Conservation (phyloP, 2,797 vertebrate genomes). For the Micropoecilia bifurca region DNA sequence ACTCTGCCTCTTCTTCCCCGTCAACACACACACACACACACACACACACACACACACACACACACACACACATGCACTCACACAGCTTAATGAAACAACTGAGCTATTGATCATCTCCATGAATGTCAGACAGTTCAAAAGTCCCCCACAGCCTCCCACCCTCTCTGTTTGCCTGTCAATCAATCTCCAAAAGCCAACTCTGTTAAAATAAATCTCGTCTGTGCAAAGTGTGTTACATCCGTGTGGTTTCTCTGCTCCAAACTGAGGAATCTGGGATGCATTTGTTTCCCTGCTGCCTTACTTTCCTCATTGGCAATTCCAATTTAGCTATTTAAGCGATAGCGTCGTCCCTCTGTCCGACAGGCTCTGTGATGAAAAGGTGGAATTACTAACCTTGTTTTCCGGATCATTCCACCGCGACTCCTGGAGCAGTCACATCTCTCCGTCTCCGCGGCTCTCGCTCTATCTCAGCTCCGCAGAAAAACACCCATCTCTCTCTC, state of each 20-base stretch:
- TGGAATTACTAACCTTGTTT: constrained; percentile 75
- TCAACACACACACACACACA: constrained; percentile 18
- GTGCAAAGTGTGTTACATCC: constrained; percentile 15
- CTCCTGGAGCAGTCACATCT: constrained; percentile 63
- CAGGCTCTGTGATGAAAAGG: constrained; percentile 49
- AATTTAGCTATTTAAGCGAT: constrained; percentile 17
- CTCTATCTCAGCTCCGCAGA: constrained; percentile 68
- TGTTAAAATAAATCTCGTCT: constrained; percentile 25
- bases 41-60: constrained; percentile 22
- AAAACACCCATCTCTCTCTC: constrained; percentile 48
- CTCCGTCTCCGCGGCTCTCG: constrained; percentile 53
- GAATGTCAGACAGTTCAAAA: constrained; percentile 71
- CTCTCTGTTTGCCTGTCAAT: constrained; percentile 47
- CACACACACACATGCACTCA: not conserved
- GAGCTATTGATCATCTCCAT: constrained; percentile 70
- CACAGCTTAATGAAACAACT: constrained; percentile 67
- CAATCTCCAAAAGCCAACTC: constrained; percentile 59
- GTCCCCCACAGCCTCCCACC: constrained; percentile 15
- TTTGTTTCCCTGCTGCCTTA: constrained; percentile 19
- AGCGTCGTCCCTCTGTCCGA: constrained; percentile 3
- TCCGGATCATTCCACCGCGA: constrained; percentile 63
- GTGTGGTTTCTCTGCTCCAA: constrained; percentile 11
- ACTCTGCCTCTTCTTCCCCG: constrained; percentile 43
- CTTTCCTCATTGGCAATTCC: constrained; percentile 49
- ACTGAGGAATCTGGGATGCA: constrained; percentile 2